Percentiles rank a stretch among this genome's conserved stretches.
phyloP scores from a whole-genome alignment of 2,797 vertebrate genomes.

The Spinus pinus region DNA sequence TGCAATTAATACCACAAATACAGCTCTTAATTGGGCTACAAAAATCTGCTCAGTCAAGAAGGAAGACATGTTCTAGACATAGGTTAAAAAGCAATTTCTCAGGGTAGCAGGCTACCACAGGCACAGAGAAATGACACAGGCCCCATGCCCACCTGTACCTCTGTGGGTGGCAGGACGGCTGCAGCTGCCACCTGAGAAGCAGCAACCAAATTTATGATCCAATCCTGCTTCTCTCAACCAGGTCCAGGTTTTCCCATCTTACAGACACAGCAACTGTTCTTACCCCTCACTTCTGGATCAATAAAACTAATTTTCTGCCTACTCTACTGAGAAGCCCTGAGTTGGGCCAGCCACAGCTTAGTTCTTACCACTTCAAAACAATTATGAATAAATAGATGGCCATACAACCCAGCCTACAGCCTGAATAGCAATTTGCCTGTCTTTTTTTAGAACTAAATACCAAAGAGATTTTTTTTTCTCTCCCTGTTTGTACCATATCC shows the following conservation, averaged over 20 bases:
- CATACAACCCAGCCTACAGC: background rate
- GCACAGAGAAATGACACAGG: background rate
- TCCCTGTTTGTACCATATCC: background rate
- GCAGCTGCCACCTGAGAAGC: background rate
- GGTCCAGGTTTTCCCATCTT: background rate
- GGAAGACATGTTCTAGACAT: background rate
- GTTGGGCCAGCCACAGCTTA: background rate
- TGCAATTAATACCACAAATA: background rate
- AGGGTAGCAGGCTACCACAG: background rate
- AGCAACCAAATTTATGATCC: background rate
- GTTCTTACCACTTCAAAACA: background rate
- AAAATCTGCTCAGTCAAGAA: background rate
- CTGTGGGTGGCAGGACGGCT: background rate
- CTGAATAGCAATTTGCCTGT: background rate
- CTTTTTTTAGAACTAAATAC: background rate
- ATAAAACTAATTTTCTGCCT: slow-evolving; percentile 19
- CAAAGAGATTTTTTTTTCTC: background rate
- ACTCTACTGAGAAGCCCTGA: background rate
- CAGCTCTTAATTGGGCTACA: background rate
- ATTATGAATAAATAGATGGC: background rate
- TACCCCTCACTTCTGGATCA: background rate
- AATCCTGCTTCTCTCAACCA: background rate
- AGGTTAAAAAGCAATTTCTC: background rate
- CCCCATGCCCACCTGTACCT: background rate
- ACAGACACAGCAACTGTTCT: background rate